phyloP scores from a whole-genome alignment of 2,888 invertebrate genomes.

The Erebia palarica region DNA sequence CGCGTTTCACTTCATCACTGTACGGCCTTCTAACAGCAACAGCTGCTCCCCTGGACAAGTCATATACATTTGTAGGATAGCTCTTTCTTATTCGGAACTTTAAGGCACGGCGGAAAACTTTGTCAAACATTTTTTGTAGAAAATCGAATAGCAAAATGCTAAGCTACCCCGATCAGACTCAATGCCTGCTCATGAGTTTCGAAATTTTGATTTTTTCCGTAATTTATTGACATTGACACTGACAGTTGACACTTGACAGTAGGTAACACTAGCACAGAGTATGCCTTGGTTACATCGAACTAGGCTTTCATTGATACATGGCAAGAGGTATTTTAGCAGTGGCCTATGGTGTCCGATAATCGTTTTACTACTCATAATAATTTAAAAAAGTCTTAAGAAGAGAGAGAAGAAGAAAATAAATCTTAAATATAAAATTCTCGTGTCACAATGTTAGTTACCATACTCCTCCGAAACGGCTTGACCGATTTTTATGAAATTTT shows the following conservation, averaged over 20 bases:
- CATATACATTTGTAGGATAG: slow-evolving; percentile 76
- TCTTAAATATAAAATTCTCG: too few species aligned
- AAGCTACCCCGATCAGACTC: background rate
- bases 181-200: background rate
- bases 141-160: slow-evolving; percentile 6
- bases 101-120: slow-evolving; percentile 73
- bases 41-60: slow-evolving; percentile 68
- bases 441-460: too few species aligned
- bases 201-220: background rate
- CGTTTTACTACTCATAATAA: too few species aligned
- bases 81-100: slow-evolving; percentile 72
- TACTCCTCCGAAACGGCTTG: too few species aligned
- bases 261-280: too few species aligned
- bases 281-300: too few species aligned
- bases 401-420: too few species aligned
- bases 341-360: too few species aligned
- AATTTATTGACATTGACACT: background rate
- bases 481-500: too few species aligned
- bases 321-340: too few species aligned
- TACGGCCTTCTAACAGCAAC: slow-evolving; percentile 67
- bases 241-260: background rate
- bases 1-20: slow-evolving; percentile 71
- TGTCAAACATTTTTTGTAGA: slow-evolving; percentile 67
- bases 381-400: too few species aligned
- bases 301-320: too few species aligned